Conservation (phyloP, 2,888 invertebrate species). For the Saturnia pavonia region DNA sequence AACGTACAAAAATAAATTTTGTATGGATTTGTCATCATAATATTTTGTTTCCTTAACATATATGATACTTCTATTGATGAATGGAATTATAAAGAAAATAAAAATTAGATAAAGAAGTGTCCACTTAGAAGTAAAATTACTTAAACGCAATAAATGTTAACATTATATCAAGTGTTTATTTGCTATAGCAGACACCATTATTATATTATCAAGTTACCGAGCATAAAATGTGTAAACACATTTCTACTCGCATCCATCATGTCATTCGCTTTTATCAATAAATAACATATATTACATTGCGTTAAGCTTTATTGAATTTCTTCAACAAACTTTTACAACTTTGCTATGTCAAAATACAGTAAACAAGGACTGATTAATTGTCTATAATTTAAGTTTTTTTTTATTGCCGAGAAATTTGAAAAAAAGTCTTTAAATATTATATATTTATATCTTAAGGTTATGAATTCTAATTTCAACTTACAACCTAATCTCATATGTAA, state of each 20-base stretch:
- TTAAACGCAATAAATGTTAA: not conserved
- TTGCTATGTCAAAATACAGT: not conserved
- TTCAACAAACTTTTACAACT: not conserved
- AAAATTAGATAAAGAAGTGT: not conserved
- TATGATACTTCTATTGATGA: too few relatives aligned
- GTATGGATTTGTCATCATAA: too few relatives aligned
- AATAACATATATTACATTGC: not conserved
- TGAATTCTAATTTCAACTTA: too few relatives aligned
- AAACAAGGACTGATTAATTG: too few relatives aligned
- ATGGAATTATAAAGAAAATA: too few relatives aligned
- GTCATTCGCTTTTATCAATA: not conserved
- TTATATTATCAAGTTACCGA: not conserved
- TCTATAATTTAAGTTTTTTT: too few relatives aligned
- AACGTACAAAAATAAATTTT: too few relatives aligned
- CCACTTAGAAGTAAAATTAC: not conserved
- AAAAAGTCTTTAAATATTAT: too few relatives aligned
- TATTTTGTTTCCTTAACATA: too few relatives aligned
- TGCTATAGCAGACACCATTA: not conserved
- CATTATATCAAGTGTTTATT: not conserved
- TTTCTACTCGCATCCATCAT: not conserved
- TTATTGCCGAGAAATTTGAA: too few relatives aligned
- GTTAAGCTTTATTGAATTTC: not conserved
- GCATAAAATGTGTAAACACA: not conserved
- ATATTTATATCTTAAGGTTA: too few relatives aligned
- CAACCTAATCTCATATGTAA: too few relatives aligned